A percentile compares a stretch with the other conserved stretches of the same genome.
These are phyloP conservation scores for Artemia franciscana DNA, from an alignment of 1,140 invertebrate genomes.

Conservation along the genomic window DNA sequence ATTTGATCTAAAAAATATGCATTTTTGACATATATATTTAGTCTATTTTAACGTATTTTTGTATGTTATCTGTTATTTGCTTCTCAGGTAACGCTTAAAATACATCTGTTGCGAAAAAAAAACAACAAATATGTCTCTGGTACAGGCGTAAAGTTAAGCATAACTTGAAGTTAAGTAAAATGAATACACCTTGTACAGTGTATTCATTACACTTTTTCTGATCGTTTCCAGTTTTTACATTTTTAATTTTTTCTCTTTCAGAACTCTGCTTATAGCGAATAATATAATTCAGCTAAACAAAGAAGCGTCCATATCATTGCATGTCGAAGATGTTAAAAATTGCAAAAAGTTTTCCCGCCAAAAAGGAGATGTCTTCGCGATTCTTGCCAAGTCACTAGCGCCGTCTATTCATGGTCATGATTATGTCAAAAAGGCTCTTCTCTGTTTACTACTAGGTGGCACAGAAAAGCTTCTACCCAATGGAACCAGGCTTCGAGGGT, in stretches of 20 bases:
- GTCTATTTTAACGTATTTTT: too few relatives aligned
- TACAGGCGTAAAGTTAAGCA: too few relatives aligned
- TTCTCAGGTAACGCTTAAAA: too few relatives aligned
- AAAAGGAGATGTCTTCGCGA: conserved; percentile 61
- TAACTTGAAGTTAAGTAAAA: too few relatives aligned
- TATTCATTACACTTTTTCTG: too few relatives aligned
- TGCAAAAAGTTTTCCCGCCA: conserved; percentile 67
- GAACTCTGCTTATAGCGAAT: conserved; percentile 81
- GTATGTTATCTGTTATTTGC: too few relatives aligned
- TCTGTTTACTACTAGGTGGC: conserved; percentile 84
- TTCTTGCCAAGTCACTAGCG: conserved; percentile 73
- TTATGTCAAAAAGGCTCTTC: conserved; percentile 86
- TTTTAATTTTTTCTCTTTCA: conserved; percentile 24
- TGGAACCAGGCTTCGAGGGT: conserved; percentile 85
- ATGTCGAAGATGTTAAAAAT: conserved; percentile 60
- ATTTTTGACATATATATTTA: too few relatives aligned
- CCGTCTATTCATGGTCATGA: conserved; percentile 96
- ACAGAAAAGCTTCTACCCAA: conserved; percentile 87
- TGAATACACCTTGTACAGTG: too few relatives aligned
- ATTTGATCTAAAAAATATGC: too few relatives aligned
- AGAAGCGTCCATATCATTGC: conserved; percentile 54
- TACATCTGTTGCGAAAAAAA: too few relatives aligned
- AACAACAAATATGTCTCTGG: too few relatives aligned
- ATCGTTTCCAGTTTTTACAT: too few relatives aligned
- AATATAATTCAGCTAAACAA: conserved; percentile 74